Base-by-base conservation (phyloP, 2,888 invertebrate genomes). In the Trichopria drosophilae region DNA sequence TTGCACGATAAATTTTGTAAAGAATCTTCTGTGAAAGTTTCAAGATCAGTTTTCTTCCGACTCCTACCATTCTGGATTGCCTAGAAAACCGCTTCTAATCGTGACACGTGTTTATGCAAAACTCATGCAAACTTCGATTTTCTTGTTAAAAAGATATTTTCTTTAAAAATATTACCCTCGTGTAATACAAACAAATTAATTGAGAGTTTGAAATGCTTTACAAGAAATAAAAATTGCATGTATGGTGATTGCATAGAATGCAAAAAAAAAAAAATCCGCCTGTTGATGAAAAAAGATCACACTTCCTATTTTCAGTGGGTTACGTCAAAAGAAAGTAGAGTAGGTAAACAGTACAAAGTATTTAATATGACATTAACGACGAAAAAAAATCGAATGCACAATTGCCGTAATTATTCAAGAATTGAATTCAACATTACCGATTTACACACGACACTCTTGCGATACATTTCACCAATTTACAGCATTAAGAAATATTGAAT, bases 71-170 rank as follows among this genome's bases (percentile, higher is more conserved):
- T n/a, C n/a, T n/a, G n/a, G n/a, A n/a, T n/a, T n/a, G n/a, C n/a
- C n/a, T n/a, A n/a, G n/a, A n/a, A n/a, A 49, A 41, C 12, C 10
- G 23, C 45, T 19, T 46, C 47, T 13, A 28, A 35, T 19, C 50
- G 55, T 6, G 55, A 55, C 39, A 55, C 45, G 3, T 51, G 51
- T 40, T 15, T 53, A 42, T 53, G 44, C 23, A 53, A 26, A 40
- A 39, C 12, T 31, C 55, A 51, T 24, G 36, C 47, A 5, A 55
- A 51, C 34, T 55, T 55, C 42, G 40, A 55, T 32, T 26, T 41
- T n/a, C n/a, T n/a, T n/a, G n/a, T n/a, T n/a, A n/a, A n/a, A n/a
- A n/a, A n/a, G n/a, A n/a, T n/a, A n/a, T n/a, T n/a, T n/a, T n/a
- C n/a, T n/a, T n/a, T n/a, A n/a, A n/a, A n/a, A n/a, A n/a, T n/a